Evolutionary conservation across 2,797 vertebrate genomes (phyloP).

Genomic region (Sebastes diploproa): DNA sequence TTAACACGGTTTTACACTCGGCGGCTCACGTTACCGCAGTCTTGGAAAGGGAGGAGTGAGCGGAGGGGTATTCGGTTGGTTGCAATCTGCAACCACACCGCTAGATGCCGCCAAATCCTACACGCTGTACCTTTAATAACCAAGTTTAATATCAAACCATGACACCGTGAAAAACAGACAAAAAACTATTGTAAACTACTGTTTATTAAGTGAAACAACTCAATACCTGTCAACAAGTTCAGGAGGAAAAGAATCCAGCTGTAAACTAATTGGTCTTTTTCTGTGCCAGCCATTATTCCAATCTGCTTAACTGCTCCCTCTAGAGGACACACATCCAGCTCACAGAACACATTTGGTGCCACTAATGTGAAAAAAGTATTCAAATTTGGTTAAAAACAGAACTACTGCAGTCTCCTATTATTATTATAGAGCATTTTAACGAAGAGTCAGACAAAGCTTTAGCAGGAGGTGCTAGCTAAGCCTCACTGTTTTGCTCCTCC

Average conservation of each 20-base stretch:
- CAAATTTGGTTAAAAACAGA: not conserved
- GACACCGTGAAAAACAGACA: not conserved
- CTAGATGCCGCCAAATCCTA: too few relatives aligned
- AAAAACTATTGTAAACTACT: not conserved
- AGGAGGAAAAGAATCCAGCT: not conserved
- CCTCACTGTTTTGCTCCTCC: not conserved
- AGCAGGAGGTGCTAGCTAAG: not conserved
- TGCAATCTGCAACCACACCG: too few relatives aligned
- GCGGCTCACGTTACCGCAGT: too few relatives aligned
- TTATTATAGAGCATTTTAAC: not conserved
- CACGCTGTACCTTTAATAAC: not conserved
- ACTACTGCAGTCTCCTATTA: not conserved
- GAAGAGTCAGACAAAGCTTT: not conserved
- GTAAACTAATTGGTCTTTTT: not conserved
- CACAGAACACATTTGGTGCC: not conserved
- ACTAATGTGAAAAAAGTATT: not conserved
- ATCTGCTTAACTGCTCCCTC: constrained; percentile 36
- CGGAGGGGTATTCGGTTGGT: too few relatives aligned
- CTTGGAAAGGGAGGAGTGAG: too few relatives aligned
- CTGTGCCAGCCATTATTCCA: not conserved
- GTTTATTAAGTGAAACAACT: not conserved
- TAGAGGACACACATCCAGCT: constrained; percentile 4
- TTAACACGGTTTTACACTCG: too few relatives aligned
- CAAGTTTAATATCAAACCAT: not conserved
- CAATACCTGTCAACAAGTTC: not conserved